These are phyloP conservation scores for Malaclemys terrapin DNA, from an alignment of 2,113 vertebrate genomes.

Conservation along the genomic window DNA sequence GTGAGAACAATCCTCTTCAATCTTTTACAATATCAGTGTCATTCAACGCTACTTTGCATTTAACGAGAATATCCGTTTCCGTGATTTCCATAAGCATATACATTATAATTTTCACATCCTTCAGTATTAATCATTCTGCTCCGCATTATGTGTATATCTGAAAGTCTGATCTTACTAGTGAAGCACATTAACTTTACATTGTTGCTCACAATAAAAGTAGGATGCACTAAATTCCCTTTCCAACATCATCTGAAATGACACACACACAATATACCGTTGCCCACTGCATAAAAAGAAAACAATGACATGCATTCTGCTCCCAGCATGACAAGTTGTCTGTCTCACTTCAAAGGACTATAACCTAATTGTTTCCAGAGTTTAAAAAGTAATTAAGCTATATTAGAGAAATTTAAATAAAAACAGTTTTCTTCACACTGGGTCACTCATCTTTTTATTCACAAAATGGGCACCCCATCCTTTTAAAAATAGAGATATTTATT, in stretches of 20 bases:
- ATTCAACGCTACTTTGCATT: conserved; percentile 53
- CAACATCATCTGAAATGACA: conserved; percentile 61
- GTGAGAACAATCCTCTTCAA: conserved; percentile 36
- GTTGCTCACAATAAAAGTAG: conserved; percentile 54
- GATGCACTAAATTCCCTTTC: conserved; percentile 47
- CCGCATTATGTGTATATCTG: conserved; percentile 19
- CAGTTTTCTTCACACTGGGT: conserved; percentile 25
- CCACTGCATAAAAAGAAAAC: conserved; percentile 48
- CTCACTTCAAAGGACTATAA: conserved; percentile 79
- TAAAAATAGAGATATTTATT: background rate
- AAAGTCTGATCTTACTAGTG: background rate
- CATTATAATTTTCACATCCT: conserved; percentile 29
- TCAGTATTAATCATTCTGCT: conserved; percentile 27
- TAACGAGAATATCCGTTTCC: conserved; percentile 23
- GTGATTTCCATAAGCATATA: conserved; percentile 60
- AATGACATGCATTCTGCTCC: conserved; percentile 52
- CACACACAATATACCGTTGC: conserved; percentile 41
- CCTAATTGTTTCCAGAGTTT: conserved; percentile 83
- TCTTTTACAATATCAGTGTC: conserved; percentile 42
- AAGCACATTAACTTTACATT: conserved; percentile 56
- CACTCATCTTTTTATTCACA: conserved; percentile 2
- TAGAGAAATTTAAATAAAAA: conserved; percentile 52
- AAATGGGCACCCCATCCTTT: background rate
- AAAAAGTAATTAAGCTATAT: conserved; percentile 80
- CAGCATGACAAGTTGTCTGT: conserved; percentile 40